Conservation (phyloP, 1,140 invertebrate species). For the Eumeta japonica region DNA sequence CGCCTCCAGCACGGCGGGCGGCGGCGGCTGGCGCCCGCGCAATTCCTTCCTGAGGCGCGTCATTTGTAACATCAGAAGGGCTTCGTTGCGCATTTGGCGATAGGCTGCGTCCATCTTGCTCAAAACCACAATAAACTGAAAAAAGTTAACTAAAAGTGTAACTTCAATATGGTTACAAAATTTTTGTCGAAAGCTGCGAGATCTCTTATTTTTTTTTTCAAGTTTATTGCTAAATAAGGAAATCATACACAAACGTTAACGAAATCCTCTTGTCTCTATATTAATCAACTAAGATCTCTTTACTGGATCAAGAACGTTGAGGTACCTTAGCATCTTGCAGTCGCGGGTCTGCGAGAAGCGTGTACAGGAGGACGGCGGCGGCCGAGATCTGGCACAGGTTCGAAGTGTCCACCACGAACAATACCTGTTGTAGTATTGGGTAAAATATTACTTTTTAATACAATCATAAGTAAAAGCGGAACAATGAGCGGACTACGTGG, state of each 20-base stretch:
- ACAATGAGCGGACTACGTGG: too few species aligned
- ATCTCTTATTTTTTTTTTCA: too few species aligned
- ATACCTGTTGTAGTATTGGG: too few species aligned
- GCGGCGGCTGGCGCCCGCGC: conserved; percentile 48
- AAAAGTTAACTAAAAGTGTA: not conserved
- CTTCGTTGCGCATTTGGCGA: conserved; percentile 79
- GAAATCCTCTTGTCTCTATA: too few species aligned
- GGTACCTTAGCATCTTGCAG: conserved; percentile 63
- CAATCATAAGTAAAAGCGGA: too few species aligned
- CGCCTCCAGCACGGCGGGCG: conserved; percentile 68
- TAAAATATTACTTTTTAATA: too few species aligned
- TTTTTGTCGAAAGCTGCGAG: too few species aligned
- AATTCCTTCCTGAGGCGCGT: conserved; percentile 65
- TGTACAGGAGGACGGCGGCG: conserved; percentile 74
- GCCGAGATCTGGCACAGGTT: conserved; percentile 80
- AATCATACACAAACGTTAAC: too few species aligned
- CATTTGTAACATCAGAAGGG: conserved; percentile 74
- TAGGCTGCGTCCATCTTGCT: conserved; percentile 82
- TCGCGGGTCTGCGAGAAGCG: conserved; percentile 68
- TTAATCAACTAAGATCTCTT: not conserved
- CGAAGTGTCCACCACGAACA: conserved; percentile 76
- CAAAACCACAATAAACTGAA: conserved; percentile 68
- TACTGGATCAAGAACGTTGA: not conserved
- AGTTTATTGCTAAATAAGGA: too few species aligned
- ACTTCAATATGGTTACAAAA: too few species aligned